Evolutionary conservation across 2,113 vertebrate species (phyloP).

Genomic region (Dipodomys ordii): DNA sequence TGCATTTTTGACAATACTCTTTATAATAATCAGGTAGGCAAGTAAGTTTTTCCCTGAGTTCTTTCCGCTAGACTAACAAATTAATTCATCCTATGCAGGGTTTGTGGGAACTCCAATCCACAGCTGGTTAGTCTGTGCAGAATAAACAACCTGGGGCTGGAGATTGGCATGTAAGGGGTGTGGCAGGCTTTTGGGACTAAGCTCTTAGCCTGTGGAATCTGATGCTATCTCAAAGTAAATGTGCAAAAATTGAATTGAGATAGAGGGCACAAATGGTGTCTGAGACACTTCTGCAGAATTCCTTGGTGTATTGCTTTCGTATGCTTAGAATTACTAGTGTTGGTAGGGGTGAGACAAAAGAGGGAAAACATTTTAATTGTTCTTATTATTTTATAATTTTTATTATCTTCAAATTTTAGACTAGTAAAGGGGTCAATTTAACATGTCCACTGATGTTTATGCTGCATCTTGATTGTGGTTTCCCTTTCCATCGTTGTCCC

Average conservation of each 20-base stretch:
- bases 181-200: neutral
- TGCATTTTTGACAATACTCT: neutral
- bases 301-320: fast-evolving
- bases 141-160: neutral
- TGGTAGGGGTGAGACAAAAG: neutral
- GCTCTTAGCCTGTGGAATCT: neutral
- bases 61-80: neutral
- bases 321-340: neutral
- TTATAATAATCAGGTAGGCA: neutral
- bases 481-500: no score
- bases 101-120: neutral
- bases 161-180: neutral
- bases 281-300: neutral
- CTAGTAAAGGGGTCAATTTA: no score
- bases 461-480: no score
- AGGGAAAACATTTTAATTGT: neutral
- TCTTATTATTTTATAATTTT: neutral
- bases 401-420: neutral
- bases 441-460: no score
- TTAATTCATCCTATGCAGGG: neutral
- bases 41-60: neutral
- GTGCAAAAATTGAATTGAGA: neutral
- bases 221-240: neutral
- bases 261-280: neutral
- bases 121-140: neutral